Evolutionary conservation across 2,113 vertebrate genomes (phyloP).

Genomic region (Anseranas semipalmata): DNA sequence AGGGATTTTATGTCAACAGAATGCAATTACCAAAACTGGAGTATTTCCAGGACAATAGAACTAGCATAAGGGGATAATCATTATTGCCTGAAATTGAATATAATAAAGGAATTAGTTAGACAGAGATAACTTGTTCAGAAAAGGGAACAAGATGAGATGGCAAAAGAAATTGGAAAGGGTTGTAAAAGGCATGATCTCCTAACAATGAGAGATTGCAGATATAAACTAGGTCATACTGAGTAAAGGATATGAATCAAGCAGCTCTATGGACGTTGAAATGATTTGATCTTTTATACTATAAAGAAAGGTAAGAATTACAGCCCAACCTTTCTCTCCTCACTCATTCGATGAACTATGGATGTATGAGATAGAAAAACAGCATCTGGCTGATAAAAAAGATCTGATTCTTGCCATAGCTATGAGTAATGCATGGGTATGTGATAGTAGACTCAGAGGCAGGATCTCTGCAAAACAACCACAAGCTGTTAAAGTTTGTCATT

Average conservation of each 20-base stretch:
- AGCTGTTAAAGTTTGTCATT: constrained; percentile 53
- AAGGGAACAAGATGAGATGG: constrained; percentile 26
- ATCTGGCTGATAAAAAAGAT: constrained; percentile 13
- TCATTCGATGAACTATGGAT: neutral
- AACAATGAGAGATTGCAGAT: neutral
- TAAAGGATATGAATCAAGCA: neutral
- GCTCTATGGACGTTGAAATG: neutral
- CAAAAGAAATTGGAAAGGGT: constrained; percentile 10
- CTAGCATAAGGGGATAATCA: constrained; percentile 45
- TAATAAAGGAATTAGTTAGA: constrained; percentile 59
- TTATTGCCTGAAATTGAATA: constrained; percentile 58
- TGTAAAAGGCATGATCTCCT: constrained; percentile 5
- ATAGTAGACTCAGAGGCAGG: neutral
- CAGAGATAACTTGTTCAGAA: constrained; percentile 56
- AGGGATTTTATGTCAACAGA: constrained; percentile 60
- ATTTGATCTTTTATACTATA: neutral
- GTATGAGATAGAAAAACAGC: constrained; percentile 10
- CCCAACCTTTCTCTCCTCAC: neutral
- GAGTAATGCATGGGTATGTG: neutral
- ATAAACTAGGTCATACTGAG: neutral
- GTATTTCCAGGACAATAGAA: constrained; percentile 56
- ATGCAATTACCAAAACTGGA: constrained; percentile 55
- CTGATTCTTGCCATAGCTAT: neutral
- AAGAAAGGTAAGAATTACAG: neutral
- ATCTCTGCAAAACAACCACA: constrained; percentile 58